Evolutionary conservation across 2,113 vertebrate genomes (phyloP).

Genomic region (Prunella himalayana): DNA sequence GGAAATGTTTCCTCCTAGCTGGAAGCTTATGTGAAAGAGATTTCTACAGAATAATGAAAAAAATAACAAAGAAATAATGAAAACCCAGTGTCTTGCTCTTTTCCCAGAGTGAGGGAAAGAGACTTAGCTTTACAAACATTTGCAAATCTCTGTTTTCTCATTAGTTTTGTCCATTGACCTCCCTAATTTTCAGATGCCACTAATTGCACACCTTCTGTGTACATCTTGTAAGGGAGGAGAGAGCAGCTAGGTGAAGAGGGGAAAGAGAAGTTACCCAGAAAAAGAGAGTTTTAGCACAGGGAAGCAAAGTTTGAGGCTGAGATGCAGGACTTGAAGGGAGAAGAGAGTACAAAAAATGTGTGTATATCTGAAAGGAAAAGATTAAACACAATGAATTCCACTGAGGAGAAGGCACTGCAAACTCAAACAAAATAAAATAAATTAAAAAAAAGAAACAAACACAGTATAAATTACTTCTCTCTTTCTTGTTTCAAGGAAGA

Average conservation of each 20-base stretch:
- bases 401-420: not conserved
- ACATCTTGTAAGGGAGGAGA: accelerated
- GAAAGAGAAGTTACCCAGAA: not conserved
- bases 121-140: not conserved
- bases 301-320: not conserved
- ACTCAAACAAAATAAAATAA: not conserved
- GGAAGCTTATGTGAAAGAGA: not conserved
- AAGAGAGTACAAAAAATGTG: not conserved
- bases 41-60: not conserved
- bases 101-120: not conserved
- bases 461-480: not conserved
- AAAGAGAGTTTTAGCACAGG: not conserved
- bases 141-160: not conserved
- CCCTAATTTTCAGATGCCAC: not conserved
- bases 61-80: not conserved
- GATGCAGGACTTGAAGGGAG: not conserved
- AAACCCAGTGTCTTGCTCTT: not conserved
- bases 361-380: not conserved
- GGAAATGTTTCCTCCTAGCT: not conserved
- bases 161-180: not conserved
- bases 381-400: not conserved
- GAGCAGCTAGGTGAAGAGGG: not conserved
- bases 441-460: not conserved
- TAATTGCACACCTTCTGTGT: not conserved
- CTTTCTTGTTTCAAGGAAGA: not conserved